These are phyloP conservation scores for Phylloscopus trochiloides DNA, from an alignment of 2,113 vertebrate genomes.

Conservation along the genomic window DNA sequence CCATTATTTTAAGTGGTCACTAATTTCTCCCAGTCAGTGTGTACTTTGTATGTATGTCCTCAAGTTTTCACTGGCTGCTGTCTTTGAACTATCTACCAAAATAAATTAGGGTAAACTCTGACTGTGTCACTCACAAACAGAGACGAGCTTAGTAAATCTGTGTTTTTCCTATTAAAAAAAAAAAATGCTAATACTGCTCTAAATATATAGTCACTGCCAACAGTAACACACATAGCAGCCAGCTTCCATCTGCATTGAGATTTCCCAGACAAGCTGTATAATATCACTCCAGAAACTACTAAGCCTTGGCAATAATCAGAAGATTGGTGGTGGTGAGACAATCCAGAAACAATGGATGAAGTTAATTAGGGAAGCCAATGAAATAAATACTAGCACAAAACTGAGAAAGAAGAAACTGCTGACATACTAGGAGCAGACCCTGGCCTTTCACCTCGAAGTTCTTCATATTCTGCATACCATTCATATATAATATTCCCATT, in stretches of 20 bases:
- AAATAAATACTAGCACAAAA: not conserved
- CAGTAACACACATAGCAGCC: conserved; percentile 28
- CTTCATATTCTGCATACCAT: not conserved
- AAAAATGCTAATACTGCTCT: not conserved
- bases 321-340: not conserved
- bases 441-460: not conserved
- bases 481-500: not conserved
- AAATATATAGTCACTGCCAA: conserved; percentile 18
- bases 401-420: not conserved
- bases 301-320: conserved; percentile 18
- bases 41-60: not conserved
- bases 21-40: not conserved
- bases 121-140: not conserved
- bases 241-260: conserved; percentile 47
- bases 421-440: not conserved
- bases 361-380: not conserved
- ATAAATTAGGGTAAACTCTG: not conserved
- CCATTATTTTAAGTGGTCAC: not conserved
- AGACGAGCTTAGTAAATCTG: not conserved
- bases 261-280: conserved; percentile 35
- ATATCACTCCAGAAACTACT: conserved; percentile 29
- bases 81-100: not conserved
- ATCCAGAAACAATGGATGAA: not conserved
- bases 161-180: not conserved
- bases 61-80: not conserved